phyloP scores from a whole-genome alignment of 2,797 vertebrate genomes.

The Merluccius polli region DNA sequence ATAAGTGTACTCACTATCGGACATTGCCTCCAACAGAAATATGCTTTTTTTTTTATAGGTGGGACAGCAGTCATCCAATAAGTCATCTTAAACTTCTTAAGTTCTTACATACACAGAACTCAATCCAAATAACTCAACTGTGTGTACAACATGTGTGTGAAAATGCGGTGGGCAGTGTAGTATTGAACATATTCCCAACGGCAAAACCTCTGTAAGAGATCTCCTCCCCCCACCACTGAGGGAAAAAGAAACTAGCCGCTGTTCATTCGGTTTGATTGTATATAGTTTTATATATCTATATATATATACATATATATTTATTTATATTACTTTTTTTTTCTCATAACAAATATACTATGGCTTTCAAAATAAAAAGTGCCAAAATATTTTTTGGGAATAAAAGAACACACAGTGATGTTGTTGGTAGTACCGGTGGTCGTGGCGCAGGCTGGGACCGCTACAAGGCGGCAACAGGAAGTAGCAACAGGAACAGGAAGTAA shows the following conservation, averaged over 20 bases:
- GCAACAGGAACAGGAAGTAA: no score
- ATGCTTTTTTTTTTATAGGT: not conserved
- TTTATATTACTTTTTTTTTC: slow-evolving; percentile 60
- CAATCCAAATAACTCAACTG: slow-evolving; percentile 24
- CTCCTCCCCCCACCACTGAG: slow-evolving; percentile 68
- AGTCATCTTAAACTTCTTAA: slow-evolving; percentile 12
- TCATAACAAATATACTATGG: slow-evolving; percentile 83
- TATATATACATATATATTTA: slow-evolving; percentile 50
- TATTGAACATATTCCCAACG: slow-evolving; percentile 17
- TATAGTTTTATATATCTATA: slow-evolving; percentile 73
- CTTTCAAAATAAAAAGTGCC: slow-evolving; percentile 84
- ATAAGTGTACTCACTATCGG: not conserved
- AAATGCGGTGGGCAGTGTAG: not conserved
- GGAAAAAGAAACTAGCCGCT: slow-evolving; percentile 60
- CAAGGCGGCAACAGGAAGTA: no score
- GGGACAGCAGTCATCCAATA: not conserved
- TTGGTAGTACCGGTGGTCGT: slow-evolving; percentile 69
- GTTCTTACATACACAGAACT: slow-evolving; percentile 33
- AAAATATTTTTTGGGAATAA: slow-evolving; percentile 78
- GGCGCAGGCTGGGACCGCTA: slow-evolving; percentile 35
- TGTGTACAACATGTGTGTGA: not conserved
- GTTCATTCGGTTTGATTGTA: slow-evolving; percentile 72
- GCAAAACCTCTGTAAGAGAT: slow-evolving; percentile 45
- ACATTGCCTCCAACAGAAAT: not conserved
- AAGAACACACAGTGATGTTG: slow-evolving; percentile 85